Percentiles rank a stretch among this genome's conserved stretches.
Evolutionary conservation across 2,888 invertebrate genomes (phyloP).

Genomic region (Ariolimax columbianus): DNA sequence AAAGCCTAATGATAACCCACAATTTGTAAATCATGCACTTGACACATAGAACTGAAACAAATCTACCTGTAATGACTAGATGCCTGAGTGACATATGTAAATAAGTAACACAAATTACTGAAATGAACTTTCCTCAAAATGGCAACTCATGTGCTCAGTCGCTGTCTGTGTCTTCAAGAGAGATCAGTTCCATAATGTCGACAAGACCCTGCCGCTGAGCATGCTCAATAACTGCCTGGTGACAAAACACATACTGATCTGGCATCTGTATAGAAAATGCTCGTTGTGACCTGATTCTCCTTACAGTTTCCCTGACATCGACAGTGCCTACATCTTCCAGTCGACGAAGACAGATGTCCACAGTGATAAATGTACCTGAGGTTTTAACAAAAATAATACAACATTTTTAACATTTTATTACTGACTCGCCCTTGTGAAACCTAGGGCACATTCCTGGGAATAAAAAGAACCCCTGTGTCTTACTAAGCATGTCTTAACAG

Average conservation of each 20-base stretch:
- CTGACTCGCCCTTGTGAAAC: no score
- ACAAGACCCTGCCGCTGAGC: conserved; percentile 72
- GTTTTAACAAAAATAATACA: neutral
- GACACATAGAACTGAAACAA: neutral
- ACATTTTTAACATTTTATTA: neutral
- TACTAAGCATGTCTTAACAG: no score
- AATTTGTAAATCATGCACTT: neutral
- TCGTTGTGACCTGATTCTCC: conserved; percentile 93
- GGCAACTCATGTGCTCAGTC: conserved; percentile 32
- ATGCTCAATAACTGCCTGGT: conserved; percentile 91
- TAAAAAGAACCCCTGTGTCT: no score
- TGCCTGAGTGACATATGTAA: conserved; percentile 11
- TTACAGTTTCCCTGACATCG: conserved; percentile 80
- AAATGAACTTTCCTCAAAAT: neutral
- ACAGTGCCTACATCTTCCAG: conserved; percentile 78
- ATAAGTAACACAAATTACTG: neutral
- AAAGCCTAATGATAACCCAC: neutral
- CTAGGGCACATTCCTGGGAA: no score
- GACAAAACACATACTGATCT: conserved; percentile 98
- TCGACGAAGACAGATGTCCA: conserved; percentile 83
- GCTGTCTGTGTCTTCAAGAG: conserved; percentile 65
- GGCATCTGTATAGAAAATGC: conserved; percentile 99
- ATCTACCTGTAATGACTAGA: conserved; percentile 2
- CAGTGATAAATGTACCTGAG: conserved; percentile 95
- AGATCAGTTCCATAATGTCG: conserved; percentile 66